phyloP scores from a whole-genome alignment of 2,797 vertebrate species.

The Propithecus deckenii region DNA sequence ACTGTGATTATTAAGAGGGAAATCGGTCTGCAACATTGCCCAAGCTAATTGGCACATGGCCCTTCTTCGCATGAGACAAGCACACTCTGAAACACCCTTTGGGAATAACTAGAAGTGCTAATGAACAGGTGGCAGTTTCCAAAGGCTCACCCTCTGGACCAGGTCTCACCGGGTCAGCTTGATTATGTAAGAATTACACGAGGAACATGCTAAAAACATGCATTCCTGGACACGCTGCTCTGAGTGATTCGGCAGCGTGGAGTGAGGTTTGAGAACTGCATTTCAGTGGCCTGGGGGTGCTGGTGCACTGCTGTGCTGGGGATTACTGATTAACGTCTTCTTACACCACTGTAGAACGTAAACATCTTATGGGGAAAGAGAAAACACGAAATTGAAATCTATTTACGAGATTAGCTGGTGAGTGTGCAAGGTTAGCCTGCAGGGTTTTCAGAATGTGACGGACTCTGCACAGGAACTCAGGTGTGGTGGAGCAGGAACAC shows the following conservation, averaged over 20 bases:
- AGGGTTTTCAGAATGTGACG: background rate
- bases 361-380: background rate
- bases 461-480: background rate
- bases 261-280: background rate
- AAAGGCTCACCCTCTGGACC: background rate
- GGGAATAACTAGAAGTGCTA: background rate
- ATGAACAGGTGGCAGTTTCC: background rate
- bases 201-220: background rate
- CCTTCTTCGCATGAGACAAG: background rate
- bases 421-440: background rate
- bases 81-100: background rate
- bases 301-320: background rate
- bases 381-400: background rate
- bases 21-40: background rate
- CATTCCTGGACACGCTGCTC: background rate
- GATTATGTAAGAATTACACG: rapidly evolving
- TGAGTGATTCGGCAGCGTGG: background rate
- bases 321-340: background rate
- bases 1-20: background rate
- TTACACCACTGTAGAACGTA: background rate
- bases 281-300: background rate
- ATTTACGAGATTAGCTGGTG: background rate
- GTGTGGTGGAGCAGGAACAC: background rate
- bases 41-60: rapidly evolving
- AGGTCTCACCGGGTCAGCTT: too few relatives aligned